phyloP scores from a whole-genome alignment of 2,888 invertebrate genomes.

The Odontocolon sp. region DNA sequence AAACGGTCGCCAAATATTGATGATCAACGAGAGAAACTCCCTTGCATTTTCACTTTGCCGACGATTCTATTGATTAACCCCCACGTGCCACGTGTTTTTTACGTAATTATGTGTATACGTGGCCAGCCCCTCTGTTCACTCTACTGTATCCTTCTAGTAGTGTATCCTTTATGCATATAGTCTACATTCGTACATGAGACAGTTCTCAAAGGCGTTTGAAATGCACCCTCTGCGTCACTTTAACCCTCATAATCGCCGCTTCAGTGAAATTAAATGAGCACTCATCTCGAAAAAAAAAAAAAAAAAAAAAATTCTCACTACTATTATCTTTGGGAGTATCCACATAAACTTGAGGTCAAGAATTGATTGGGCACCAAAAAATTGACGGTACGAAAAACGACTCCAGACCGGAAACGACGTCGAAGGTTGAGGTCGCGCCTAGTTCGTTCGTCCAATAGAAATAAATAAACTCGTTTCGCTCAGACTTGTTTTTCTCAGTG shows the following conservation, averaged over 20 bases:
- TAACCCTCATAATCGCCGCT: neutral
- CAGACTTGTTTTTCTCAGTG: conserved; percentile 11
- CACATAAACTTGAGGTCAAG: too few species aligned
- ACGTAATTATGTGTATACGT: conserved; percentile 32
- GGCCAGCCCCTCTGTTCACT: neutral
- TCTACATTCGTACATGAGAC: neutral
- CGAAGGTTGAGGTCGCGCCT: too few species aligned
- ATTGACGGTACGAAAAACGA: too few species aligned
- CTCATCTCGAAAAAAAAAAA: too few species aligned
- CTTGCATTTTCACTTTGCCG: conserved; percentile 21
- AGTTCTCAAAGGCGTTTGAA: neutral
- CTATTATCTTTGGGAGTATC: too few species aligned
- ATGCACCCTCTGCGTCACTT: neutral
- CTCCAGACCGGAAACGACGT: too few species aligned
- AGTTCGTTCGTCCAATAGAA: too few species aligned
- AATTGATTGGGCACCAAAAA: too few species aligned
- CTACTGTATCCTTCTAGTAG: too few species aligned
- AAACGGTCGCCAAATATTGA: conserved; percentile 56
- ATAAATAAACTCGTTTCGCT: conserved; percentile 46
- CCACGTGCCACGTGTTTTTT: neutral
- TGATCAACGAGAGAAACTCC: conserved; percentile 32
- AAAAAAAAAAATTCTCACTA: too few species aligned
- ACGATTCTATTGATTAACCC: conserved; percentile 1
- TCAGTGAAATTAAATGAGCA: neutral
- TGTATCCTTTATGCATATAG: neutral